A percentile compares a stretch with the other conserved stretches of the same genome.
These are phyloP conservation scores for Metalampra italica DNA, from an alignment of 2,888 invertebrate genomes.

Conservation along the genomic window DNA sequence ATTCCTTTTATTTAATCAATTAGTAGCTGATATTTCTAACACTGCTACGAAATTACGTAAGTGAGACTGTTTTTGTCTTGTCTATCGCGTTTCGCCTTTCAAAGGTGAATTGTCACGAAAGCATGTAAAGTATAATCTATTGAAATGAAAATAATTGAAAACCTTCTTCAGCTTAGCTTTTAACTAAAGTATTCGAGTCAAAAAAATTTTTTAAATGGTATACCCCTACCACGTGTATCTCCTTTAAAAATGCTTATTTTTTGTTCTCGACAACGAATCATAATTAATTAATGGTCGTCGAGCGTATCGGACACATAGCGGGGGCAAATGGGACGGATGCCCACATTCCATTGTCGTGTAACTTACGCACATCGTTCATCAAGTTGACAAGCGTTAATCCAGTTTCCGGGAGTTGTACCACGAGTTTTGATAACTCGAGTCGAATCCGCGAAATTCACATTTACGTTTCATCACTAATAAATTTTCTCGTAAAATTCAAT, in stretches of 20 bases:
- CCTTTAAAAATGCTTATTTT: background rate
- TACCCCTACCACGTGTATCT: background rate
- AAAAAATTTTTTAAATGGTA: background rate
- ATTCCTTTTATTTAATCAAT: too few species aligned
- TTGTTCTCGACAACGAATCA: slow-evolving; percentile 33
- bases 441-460: background rate
- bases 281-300: slow-evolving; percentile 60
- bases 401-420: slow-evolving; percentile 65
- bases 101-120: too few species aligned
- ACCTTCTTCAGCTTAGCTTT: too few species aligned
- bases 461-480: too few species aligned
- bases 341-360: slow-evolving; percentile 73
- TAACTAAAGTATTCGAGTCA: background rate
- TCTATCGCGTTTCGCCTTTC: too few species aligned
- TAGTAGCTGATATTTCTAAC: too few species aligned
- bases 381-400: slow-evolving; percentile 77
- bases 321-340: slow-evolving; percentile 60
- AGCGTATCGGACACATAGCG: slow-evolving; percentile 52
- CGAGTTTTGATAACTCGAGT: slow-evolving; percentile 9
- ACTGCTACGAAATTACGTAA: too few species aligned
- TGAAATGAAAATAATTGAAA: too few species aligned
- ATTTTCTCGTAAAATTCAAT: too few species aligned
- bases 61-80: too few species aligned
- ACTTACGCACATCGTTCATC: slow-evolving; percentile 75
- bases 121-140: too few species aligned